These are phyloP conservation scores for Struthidea cinerea DNA, from an alignment of 2,113 vertebrate genomes.

Conservation along the genomic window DNA sequence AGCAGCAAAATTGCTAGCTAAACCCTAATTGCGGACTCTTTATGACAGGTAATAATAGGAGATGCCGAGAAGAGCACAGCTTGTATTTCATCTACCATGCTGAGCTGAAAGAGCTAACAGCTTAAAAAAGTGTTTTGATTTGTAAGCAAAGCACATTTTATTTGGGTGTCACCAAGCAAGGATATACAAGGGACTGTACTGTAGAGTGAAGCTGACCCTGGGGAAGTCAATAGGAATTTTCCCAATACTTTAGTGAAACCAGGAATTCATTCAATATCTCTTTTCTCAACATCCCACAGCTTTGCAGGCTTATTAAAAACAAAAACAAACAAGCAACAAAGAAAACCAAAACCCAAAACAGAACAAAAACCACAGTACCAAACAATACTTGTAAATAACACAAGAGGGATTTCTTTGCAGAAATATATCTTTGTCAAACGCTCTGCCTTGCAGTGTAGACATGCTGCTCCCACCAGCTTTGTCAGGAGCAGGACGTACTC, in stretches of 20 bases:
- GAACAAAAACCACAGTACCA: background rate
- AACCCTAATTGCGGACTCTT: slow-evolving; percentile 42
- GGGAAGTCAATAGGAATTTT: background rate
- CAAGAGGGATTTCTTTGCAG: background rate
- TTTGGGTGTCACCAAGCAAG: slow-evolving; percentile 9
- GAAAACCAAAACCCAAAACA: background rate
- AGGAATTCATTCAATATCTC: background rate
- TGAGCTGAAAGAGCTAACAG: background rate
- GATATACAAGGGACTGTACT: background rate
- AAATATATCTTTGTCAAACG: background rate
- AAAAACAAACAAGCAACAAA: background rate
- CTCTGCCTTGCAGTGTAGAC: background rate
- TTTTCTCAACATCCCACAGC: background rate
- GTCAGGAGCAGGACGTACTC: background rate
- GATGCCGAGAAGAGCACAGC: slow-evolving; percentile 8
- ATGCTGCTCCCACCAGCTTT: background rate
- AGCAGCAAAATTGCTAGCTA: background rate
- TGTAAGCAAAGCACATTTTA: slow-evolving; percentile 33
- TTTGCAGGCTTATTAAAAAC: background rate
- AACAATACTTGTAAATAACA: background rate
- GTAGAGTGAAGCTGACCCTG: background rate
- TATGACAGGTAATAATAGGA: slow-evolving; percentile 56
- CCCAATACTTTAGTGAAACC: background rate
- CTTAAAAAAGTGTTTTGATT: background rate
- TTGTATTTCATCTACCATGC: slow-evolving; percentile 18